Conservation (phyloP, 2,888 invertebrate species). For the Acanthopleura granulata region DNA sequence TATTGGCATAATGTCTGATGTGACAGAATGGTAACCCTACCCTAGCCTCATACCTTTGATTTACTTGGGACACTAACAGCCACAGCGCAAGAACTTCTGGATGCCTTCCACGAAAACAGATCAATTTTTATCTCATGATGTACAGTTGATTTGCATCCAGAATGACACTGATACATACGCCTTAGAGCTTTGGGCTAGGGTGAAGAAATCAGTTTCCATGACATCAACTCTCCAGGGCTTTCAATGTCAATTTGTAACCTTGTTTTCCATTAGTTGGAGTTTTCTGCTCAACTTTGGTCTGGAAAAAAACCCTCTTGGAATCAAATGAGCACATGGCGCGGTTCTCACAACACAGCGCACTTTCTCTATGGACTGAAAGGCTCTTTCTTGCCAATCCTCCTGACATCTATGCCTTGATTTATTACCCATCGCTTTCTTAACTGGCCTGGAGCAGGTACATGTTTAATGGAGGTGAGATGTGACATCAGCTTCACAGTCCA, state of each 20-base stretch:
- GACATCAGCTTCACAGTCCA: no score
- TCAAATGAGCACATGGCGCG: background rate
- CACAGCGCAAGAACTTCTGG: no score
- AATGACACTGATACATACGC: slow-evolving; percentile 9
- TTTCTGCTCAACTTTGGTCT: background rate
- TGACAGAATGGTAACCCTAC: no score
- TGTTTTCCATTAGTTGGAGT: slow-evolving; percentile 16
- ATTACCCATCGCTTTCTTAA: background rate
- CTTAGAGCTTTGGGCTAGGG: background rate
- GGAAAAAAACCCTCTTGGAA: background rate
- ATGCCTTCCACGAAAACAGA: slow-evolving; percentile 6
- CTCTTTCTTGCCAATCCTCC: background rate
- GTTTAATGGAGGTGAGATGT: no score
- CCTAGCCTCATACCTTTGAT: no score
- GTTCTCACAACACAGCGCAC: slow-evolving; percentile 1
- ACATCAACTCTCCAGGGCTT: slow-evolving; percentile 12
- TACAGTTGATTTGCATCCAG: slow-evolving; percentile 1
- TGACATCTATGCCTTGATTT: background rate
- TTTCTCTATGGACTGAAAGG: no score
- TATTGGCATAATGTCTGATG: no score
- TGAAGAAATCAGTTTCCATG: background rate
- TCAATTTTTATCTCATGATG: slow-evolving; percentile 14
- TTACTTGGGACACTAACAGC: no score
- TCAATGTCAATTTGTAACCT: slow-evolving; percentile 19
- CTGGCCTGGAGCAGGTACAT: background rate